Conservation (phyloP, 2,113 vertebrate species). For the Vulpes lagopus region DNA sequence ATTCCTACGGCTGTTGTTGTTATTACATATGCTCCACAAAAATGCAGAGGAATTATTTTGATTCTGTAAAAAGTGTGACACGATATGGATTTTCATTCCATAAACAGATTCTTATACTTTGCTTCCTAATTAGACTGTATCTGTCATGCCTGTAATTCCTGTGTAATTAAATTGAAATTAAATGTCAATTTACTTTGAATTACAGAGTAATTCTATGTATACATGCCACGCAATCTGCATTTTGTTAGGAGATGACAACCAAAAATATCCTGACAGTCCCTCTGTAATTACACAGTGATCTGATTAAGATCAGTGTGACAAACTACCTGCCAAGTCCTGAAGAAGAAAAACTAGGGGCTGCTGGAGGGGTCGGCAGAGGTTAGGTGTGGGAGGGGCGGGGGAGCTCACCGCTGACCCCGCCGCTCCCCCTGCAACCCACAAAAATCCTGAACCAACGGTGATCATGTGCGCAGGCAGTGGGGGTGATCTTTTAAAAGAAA, state of each 20-base stretch:
- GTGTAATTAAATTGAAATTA: constrained; percentile 86
- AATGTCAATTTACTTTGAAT: constrained; percentile 86
- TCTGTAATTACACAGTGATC: constrained; percentile 79
- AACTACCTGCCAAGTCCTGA: constrained; percentile 65
- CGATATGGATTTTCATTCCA: constrained; percentile 37
- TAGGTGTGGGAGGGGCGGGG: not conserved
- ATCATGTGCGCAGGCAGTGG: not conserved
- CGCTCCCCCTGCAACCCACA: not conserved
- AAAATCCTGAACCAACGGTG: not conserved
- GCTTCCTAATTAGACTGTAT: constrained; percentile 83
- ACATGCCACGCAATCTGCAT: constrained; percentile 81
- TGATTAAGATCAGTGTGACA: constrained; percentile 76
- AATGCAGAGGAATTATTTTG: constrained; percentile 52
- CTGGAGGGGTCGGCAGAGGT: not conserved
- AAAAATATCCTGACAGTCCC: constrained; percentile 79
- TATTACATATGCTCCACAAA: not conserved
- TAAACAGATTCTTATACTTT: constrained; percentile 69
- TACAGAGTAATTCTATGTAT: constrained; percentile 86
- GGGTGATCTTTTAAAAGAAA: not conserved
- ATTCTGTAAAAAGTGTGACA: constrained; percentile 62
- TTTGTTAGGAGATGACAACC: constrained; percentile 82
- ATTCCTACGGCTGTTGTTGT: not conserved
- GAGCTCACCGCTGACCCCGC: not conserved
- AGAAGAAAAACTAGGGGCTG: not conserved
- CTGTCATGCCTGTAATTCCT: constrained; percentile 82